Evolutionary conservation across 1,140 invertebrate genomes (phyloP).

Genomic region (Leptopilina boulardi): DNA sequence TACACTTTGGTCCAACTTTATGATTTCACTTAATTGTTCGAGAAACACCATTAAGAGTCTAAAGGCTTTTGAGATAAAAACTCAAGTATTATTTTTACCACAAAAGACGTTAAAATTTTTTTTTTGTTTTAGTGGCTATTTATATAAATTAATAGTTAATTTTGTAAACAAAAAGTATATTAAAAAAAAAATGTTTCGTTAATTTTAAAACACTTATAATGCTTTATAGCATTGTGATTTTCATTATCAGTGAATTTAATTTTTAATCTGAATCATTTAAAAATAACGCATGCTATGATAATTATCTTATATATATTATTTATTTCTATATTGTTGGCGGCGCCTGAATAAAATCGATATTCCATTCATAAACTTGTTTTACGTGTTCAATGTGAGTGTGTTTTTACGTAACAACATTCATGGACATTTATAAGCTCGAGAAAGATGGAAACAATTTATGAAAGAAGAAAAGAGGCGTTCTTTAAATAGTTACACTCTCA

Average conservation of each 20-base stretch:
- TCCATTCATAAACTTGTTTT: slow-evolving; percentile 21
- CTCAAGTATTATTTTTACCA: no score
- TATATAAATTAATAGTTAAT: no score
- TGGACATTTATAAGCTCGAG: slow-evolving; percentile 6
- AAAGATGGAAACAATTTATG: slow-evolving; percentile 10
- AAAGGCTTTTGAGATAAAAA: no score
- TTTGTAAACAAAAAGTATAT: no score
- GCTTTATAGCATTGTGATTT: neutral
- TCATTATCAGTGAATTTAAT: neutral
- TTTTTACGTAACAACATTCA: slow-evolving; percentile 20
- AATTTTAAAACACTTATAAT: no score
- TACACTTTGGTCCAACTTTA: neutral
- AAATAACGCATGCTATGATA: neutral
- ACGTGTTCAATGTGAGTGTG: neutral
- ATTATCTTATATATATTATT: slow-evolving; percentile 12
- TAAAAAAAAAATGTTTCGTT: no score
- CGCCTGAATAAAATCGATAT: slow-evolving; percentile 9
- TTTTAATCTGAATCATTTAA: neutral
- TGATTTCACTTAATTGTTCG: neutral
- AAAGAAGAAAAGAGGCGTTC: neutral
- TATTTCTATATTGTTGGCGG: slow-evolving; percentile 9
- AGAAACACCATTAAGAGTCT: no score
- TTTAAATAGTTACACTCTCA: neutral
- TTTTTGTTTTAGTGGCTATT: no score
- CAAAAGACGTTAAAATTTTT: no score